phyloP scores from a whole-genome alignment of 2,888 invertebrate genomes.

The Diadromus collaris region DNA sequence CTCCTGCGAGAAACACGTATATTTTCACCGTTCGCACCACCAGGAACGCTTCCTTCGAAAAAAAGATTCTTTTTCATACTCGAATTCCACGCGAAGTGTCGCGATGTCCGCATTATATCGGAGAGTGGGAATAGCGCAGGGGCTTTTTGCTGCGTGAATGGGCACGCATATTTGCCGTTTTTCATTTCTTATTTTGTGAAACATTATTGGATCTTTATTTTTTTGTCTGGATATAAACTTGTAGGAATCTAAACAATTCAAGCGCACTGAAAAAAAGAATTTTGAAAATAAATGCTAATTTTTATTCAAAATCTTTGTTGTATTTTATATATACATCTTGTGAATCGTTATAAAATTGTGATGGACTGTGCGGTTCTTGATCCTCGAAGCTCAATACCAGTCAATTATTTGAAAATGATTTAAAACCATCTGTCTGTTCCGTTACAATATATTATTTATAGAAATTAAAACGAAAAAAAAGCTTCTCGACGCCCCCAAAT shows the following conservation, averaged over 20 bases:
- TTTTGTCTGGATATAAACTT: not conserved
- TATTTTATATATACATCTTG: too few species aligned
- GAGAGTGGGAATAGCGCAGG: not conserved
- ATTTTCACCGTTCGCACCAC: constrained; percentile 46
- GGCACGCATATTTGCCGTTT: not conserved
- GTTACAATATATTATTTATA: too few species aligned
- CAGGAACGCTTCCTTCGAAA: not conserved
- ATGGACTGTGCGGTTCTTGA: too few species aligned
- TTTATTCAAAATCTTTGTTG: too few species aligned
- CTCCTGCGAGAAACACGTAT: constrained; percentile 51
- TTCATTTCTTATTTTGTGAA: not conserved
- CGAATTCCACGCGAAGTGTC: constrained; percentile 17
- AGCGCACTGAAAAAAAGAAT: not conserved
- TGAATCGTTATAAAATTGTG: too few species aligned
- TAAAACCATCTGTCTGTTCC: too few species aligned
- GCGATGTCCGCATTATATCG: not conserved
- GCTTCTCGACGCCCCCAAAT: too few species aligned
- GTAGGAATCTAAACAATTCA: not conserved
- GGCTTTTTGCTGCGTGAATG: not conserved
- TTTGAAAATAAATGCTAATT: too few species aligned
- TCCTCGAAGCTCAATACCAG: too few species aligned
- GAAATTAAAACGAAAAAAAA: too few species aligned
- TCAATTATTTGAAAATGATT: too few species aligned
- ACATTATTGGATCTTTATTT: not conserved
- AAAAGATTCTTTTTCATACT: not conserved